These are phyloP conservation scores for Atethmia centrago DNA, from an alignment of 2,888 invertebrate species.

Conservation along the genomic window DNA sequence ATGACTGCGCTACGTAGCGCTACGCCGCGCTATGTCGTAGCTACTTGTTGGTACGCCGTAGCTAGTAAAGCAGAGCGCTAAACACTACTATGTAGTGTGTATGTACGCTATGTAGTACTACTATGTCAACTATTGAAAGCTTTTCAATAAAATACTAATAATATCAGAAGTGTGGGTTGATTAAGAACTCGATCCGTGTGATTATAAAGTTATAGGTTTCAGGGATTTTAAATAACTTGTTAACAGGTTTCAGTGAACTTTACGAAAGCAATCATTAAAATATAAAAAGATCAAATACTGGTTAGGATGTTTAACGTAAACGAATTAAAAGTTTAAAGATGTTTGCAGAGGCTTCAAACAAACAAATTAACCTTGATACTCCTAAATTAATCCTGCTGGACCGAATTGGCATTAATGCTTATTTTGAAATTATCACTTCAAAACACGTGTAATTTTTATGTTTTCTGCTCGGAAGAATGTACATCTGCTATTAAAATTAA, in stretches of 20 bases:
- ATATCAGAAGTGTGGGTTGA: not conserved
- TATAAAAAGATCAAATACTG: slow-evolving; percentile 7
- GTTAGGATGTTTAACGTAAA: not conserved
- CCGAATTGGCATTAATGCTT: not conserved
- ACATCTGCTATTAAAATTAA: too few species aligned
- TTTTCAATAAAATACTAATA: not conserved
- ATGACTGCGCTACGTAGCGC: not conserved
- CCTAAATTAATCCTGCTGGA: slow-evolving; percentile 10
- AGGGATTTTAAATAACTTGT: not conserved
- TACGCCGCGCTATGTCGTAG: not conserved
- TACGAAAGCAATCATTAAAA: slow-evolving; percentile 12
- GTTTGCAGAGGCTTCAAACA: not conserved
- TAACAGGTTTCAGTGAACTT: not conserved
- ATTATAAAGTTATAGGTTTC: not conserved
- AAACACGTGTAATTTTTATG: not conserved
- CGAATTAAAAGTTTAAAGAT: slow-evolving; percentile 25
- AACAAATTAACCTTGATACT: slow-evolving; percentile 6
- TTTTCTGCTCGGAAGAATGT: not conserved
- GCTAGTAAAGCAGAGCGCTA: not conserved
- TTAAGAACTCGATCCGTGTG: not conserved
- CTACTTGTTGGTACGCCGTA: not conserved
- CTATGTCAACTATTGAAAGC: not conserved
- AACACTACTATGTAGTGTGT: not conserved
- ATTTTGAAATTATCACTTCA: not conserved
- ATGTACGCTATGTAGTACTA: not conserved